Percentiles rank a stretch among this genome's conserved stretches.
phyloP scores from a whole-genome alignment of 2,797 vertebrate species.

The Neomorphus geoffroyi region DNA sequence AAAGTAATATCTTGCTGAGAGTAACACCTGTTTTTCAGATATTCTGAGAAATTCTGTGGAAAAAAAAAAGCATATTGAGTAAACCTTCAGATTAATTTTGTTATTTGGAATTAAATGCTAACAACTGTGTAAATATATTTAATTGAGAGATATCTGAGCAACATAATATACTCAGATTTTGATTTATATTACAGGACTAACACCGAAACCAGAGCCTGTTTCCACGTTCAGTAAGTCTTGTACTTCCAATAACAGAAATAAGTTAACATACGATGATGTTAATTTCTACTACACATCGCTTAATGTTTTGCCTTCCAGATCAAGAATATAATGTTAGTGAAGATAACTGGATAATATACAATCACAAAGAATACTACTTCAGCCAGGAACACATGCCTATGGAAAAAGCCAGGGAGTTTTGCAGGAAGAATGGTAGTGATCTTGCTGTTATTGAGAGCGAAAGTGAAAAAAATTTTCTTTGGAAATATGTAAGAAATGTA shows the following conservation, averaged over 20 bases:
- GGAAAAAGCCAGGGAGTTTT: slow-evolving; percentile 85
- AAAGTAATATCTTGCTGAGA: background rate
- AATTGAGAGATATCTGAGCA: background rate
- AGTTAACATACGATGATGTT: background rate
- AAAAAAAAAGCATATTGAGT: background rate
- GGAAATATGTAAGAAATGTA: slow-evolving; percentile 84
- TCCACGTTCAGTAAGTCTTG: slow-evolving; percentile 75
- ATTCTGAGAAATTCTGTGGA: background rate
- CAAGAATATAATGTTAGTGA: slow-evolving; percentile 72
- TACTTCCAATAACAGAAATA: background rate
- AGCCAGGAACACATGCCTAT: slow-evolving; percentile 81
- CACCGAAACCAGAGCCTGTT: slow-evolving; percentile 80
- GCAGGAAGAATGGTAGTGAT: slow-evolving; percentile 85
- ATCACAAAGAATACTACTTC: slow-evolving; percentile 87
- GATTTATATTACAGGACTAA: slow-evolving; percentile 78
- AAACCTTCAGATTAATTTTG: background rate
- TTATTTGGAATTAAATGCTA: background rate
- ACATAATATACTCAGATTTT: background rate
- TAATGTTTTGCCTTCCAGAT: slow-evolving; percentile 65
- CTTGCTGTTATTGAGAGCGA: slow-evolving; percentile 84
- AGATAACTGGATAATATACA: slow-evolving; percentile 87
- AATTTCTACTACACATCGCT: background rate
- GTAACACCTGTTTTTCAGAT: background rate
- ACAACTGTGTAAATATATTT: background rate
- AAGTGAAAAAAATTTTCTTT: slow-evolving; percentile 88